Conservation (phyloP, 2,888 invertebrate genomes). For the Habrosyne pyritoides region DNA sequence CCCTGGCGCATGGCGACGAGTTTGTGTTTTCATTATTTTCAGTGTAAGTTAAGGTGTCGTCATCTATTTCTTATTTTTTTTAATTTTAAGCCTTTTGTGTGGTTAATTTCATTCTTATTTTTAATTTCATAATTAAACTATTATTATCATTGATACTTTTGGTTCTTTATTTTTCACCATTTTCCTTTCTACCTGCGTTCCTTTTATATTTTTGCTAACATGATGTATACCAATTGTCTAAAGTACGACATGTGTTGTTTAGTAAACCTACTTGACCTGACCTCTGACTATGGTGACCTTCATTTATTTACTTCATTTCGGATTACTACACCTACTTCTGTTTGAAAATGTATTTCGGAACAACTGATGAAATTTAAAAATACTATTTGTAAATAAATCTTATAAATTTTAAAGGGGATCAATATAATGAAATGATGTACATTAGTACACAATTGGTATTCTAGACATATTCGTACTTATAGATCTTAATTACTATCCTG, state of each 20-base stretch:
- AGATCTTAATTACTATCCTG: slow-evolving; percentile 75
- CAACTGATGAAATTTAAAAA: slow-evolving; percentile 59
- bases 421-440: slow-evolving; percentile 80
- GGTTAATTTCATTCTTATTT: slow-evolving; percentile 82
- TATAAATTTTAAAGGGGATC: slow-evolving; percentile 81
- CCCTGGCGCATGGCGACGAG: slow-evolving; percentile 24
- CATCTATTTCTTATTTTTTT: slow-evolving; percentile 66
- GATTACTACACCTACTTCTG: slow-evolving; percentile 30
- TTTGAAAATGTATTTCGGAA: slow-evolving; percentile 46
- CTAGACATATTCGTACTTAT: slow-evolving; percentile 77
- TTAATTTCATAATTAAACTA: slow-evolving; percentile 82
- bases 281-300: slow-evolving; percentile 9
- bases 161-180: slow-evolving; percentile 71
- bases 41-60: slow-evolving; percentile 61
- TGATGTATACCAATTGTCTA: slow-evolving; percentile 66
- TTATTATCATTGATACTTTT: slow-evolving; percentile 78
- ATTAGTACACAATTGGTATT: slow-evolving; percentile 80
- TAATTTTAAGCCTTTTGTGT: slow-evolving; percentile 81
- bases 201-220: slow-evolving; percentile 47
- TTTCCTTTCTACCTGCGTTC: slow-evolving; percentile 53
- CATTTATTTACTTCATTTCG: slow-evolving; percentile 8
- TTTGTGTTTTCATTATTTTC: slow-evolving; percentile 38
- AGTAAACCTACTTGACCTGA: slow-evolving; percentile 18
- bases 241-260: slow-evolving; percentile 39
- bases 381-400: slow-evolving; percentile 79